phyloP scores from a whole-genome alignment of 2,113 vertebrate species.

The Hemiscyllium ocellatum region DNA sequence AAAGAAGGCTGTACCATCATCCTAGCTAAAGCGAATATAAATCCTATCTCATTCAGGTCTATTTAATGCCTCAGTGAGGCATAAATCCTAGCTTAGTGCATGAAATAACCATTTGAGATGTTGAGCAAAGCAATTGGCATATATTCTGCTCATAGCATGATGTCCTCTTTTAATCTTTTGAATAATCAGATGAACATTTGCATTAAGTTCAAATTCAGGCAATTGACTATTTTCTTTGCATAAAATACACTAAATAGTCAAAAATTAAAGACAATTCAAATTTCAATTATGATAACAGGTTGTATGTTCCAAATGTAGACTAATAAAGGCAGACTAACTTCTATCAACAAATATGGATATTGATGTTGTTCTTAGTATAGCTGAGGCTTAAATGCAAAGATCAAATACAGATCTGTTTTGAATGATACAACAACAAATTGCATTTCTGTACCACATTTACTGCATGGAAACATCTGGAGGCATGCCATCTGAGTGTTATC shows the following conservation, averaged over 20 bases:
- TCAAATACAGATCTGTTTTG: background rate
- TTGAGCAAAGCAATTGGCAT: background rate
- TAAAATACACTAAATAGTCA: background rate
- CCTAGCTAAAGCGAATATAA: background rate
- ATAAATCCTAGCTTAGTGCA: background rate
- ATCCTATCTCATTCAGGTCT: background rate
- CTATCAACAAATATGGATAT: background rate
- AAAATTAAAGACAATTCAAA: background rate
- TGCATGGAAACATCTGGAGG: too few species aligned
- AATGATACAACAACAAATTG: background rate
- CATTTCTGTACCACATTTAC: too few species aligned
- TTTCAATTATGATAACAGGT: background rate
- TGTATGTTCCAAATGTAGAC: background rate
- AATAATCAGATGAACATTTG: background rate
- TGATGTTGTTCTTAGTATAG: background rate
- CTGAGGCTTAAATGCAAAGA: background rate
- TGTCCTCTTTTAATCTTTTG: background rate
- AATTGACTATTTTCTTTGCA: background rate
- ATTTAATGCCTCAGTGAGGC: background rate
- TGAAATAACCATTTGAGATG: background rate
- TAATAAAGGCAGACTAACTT: background rate
- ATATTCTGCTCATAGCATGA: background rate
- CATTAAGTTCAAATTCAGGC: background rate
- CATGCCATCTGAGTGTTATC: too few species aligned
- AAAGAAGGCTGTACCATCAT: background rate